Evolutionary conservation across 2,888 invertebrate genomes (phyloP), one percentile per base, ranked within the genome.

Genomic region (Hypercompe scribonia): DNA sequence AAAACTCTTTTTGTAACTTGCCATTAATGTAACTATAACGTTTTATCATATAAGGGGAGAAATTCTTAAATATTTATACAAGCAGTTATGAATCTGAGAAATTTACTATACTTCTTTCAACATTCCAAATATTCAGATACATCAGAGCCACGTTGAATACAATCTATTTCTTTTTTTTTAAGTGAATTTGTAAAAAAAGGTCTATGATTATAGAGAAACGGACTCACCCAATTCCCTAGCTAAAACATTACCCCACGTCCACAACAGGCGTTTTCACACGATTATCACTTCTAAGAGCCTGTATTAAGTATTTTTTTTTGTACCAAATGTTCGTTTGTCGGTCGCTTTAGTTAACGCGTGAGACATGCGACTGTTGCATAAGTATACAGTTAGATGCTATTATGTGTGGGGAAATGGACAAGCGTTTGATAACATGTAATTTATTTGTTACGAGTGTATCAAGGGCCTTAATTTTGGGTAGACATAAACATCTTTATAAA

Each of bases 341-440:
- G 61, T 42, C 7, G 68, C 69, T 71, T 74, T 67, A 68, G 24
- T 34, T 33, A 54, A 63, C 72, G 81, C 79, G 79, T 74, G 73
- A 78, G 76, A 76, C 84, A 82, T 82, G 84, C 82, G 81, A 81
- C 84, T 65, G 73, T 82, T 84, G 58, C 72, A 68, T 80, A 82
- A 81, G 76, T 72, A 70, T 74, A 80, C 75, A 70, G 73, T 81
- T 78, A 72, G 72, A 39, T 64, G 69, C 68, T 75, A 75, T 84
- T 81, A 82, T 78, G 74, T 70, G 70, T 50, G 28, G 66, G 63
- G 63, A 73, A 72, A 71, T 65, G 68, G 78, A 68, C 74, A 74
- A 71, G 71, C 73, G 70, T 73, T 81, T 81, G 84, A 83, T 84
- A 84, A 81, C 77, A 70, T 79, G 68, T 84, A 74, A 84, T 84